phyloP scores from a whole-genome alignment of 2,888 invertebrate species.

The Fabriciana adippe region DNA sequence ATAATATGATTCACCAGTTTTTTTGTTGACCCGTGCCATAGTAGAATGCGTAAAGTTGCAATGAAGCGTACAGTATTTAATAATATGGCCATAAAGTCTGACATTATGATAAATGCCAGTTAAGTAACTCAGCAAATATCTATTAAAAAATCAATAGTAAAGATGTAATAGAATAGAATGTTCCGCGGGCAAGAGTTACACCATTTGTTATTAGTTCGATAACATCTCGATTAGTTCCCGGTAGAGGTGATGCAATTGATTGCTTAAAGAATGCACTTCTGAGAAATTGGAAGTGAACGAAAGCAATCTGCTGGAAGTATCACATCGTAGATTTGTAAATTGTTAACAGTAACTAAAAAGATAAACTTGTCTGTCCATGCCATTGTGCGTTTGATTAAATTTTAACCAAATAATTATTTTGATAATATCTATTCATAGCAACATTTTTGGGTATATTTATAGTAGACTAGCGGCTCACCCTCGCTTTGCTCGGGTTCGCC shows the following conservation, averaged over 20 bases:
- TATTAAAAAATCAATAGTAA: too few relatives aligned
- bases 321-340: background rate
- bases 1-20: too few relatives aligned
- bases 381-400: too few relatives aligned
- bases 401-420: too few relatives aligned
- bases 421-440: too few relatives aligned
- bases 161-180: conserved; percentile 18
- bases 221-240: conserved; percentile 47
- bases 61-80: conserved; percentile 2
- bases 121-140: too few relatives aligned
- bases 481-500: too few relatives aligned
- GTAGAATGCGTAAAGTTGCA: background rate
- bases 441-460: too few relatives aligned
- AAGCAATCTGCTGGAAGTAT: conserved; percentile 19
- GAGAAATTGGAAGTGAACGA: conserved; percentile 22
- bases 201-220: conserved; percentile 43
- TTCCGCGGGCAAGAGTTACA: conserved; percentile 22
- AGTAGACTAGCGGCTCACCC: too few relatives aligned
- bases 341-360: background rate
- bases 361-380: background rate
- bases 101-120: too few relatives aligned
- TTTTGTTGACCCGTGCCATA: background rate
- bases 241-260: conserved; percentile 43
- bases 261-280: conserved; percentile 30
- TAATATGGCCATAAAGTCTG: background rate